phyloP scores from a whole-genome alignment of 1,140 invertebrate genomes.

The Meloidogyne floridensis region DNA sequence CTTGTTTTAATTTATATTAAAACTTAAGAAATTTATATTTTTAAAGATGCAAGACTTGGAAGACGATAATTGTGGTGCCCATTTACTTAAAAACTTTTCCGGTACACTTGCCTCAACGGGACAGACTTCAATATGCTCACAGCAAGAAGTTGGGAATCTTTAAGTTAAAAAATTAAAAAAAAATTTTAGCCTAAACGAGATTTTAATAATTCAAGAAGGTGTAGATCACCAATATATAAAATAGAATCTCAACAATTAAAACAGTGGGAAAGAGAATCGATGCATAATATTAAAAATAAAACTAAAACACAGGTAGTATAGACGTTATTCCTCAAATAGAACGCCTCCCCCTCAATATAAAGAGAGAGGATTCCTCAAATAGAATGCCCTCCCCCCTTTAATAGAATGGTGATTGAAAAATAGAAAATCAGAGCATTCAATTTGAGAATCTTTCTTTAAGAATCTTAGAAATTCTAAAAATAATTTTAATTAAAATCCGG shows the following conservation, averaged over 20 bases:
- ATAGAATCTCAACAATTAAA: slow-evolving; percentile 58
- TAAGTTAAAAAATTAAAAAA: background rate
- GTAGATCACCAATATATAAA: slow-evolving; percentile 59
- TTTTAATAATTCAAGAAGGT: slow-evolving; percentile 50
- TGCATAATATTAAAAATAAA: slow-evolving; percentile 35
- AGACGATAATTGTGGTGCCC: slow-evolving; percentile 27
- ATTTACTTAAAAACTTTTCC: slow-evolving; percentile 8
- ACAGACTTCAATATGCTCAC: slow-evolving; percentile 29
- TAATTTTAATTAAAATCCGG: no score
- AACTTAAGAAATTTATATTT: no score
- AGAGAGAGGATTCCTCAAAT: no score
- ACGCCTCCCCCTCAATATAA: no score
- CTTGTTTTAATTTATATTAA: no score
- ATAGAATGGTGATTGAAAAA: no score
- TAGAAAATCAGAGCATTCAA: no score
- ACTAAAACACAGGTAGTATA: background rate
- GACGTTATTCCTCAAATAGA: no score
- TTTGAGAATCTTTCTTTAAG: no score
- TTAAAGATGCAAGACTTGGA: slow-evolving; percentile 24
- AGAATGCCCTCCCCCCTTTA: no score
- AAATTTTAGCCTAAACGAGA: background rate
- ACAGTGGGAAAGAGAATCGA: slow-evolving; percentile 58
- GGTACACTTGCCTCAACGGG: slow-evolving; percentile 25
- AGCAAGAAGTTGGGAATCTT: slow-evolving; percentile 20
- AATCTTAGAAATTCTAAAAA: no score